phyloP scores from a whole-genome alignment of 1,140 invertebrate species.

The Megalonaias nervosa region DNA sequence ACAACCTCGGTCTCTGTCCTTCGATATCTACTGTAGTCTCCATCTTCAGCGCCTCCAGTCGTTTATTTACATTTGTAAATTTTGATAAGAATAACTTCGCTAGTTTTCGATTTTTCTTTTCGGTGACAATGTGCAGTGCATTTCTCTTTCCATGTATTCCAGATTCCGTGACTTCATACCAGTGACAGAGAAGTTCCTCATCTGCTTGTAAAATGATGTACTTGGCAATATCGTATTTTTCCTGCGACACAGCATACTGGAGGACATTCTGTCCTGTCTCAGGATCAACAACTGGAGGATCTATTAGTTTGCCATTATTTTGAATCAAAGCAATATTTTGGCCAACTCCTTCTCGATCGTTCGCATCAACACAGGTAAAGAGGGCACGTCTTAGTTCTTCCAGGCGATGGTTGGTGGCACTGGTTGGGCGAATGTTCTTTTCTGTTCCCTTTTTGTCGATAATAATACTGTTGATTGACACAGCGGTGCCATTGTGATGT shows the following conservation, averaged over 20 bases:
- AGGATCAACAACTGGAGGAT: conserved; percentile 25
- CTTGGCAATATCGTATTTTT: conserved; percentile 28
- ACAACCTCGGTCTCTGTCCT: conserved; percentile 63
- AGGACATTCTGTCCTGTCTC: conserved; percentile 48
- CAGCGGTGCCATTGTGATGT: neutral
- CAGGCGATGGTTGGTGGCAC: neutral
- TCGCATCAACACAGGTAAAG: conserved; percentile 9
- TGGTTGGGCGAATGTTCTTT: neutral
- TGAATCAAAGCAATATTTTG: conserved; percentile 9
- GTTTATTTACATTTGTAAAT: conserved; percentile 26
- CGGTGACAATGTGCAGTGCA: conserved; percentile 55
- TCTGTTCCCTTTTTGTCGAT: neutral
- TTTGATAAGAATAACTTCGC: conserved; percentile 45
- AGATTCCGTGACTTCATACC: conserved; percentile 37
- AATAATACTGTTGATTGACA: conserved; percentile 3
- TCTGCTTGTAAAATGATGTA: conserved; percentile 39
- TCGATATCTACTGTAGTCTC: conserved; percentile 60
- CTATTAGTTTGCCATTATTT: neutral
- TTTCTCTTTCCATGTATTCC: conserved; percentile 46
- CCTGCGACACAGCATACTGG: conserved; percentile 44
- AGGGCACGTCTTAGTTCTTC: neutral
- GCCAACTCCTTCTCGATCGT: neutral
- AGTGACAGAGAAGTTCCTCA: conserved; percentile 33
- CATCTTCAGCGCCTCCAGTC: conserved; percentile 40
- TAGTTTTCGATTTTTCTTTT: conserved; percentile 46